A percentile compares a stretch with the other conserved stretches of the same genome.
Evolutionary conservation across 2,888 invertebrate genomes (phyloP).

Genomic region (Miltochrista miniata): DNA sequence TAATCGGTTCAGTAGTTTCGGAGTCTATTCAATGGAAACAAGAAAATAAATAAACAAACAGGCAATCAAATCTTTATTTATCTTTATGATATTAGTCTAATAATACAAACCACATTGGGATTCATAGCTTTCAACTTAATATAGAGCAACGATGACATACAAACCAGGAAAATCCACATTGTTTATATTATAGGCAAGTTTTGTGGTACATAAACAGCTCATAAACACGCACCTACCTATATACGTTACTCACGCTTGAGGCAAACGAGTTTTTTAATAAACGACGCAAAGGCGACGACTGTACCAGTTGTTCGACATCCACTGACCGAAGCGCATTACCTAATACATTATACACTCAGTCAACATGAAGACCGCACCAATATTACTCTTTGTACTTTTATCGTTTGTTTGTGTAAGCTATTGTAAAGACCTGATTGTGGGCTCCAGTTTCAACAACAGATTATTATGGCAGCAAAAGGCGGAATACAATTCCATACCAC

Average conservation of each 20-base stretch:
- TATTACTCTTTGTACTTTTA: constrained; percentile 57
- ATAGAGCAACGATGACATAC: constrained; percentile 1
- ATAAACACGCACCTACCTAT: constrained; percentile 11
- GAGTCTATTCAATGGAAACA: too few species aligned
- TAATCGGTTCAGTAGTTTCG: too few species aligned
- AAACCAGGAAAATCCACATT: constrained; percentile 24
- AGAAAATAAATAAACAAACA: too few species aligned
- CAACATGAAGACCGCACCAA: constrained; percentile 63
- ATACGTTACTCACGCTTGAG: constrained; percentile 32
- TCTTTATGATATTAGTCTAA: too few species aligned
- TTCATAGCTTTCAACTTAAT: background rate
- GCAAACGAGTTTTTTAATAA: constrained; percentile 35
- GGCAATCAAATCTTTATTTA: too few species aligned
- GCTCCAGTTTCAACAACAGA: constrained; percentile 71
- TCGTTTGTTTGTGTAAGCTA: constrained; percentile 56
- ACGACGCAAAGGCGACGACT: constrained; percentile 23
- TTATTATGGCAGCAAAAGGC: constrained; percentile 70
- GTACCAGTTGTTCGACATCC: constrained; percentile 52
- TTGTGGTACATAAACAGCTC: constrained; percentile 17
- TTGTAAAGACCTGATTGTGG: constrained; percentile 73
- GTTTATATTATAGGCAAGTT: constrained; percentile 2
- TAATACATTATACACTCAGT: constrained; percentile 23
- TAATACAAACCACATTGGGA: too few species aligned
- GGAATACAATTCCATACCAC: constrained; percentile 71
- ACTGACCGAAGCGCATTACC: constrained; percentile 50